Evolutionary conservation across 2,113 vertebrate species (phyloP), one percentile per base, ranked within the genome.

Genomic region (Chaetorhynchus papuensis): DNA sequence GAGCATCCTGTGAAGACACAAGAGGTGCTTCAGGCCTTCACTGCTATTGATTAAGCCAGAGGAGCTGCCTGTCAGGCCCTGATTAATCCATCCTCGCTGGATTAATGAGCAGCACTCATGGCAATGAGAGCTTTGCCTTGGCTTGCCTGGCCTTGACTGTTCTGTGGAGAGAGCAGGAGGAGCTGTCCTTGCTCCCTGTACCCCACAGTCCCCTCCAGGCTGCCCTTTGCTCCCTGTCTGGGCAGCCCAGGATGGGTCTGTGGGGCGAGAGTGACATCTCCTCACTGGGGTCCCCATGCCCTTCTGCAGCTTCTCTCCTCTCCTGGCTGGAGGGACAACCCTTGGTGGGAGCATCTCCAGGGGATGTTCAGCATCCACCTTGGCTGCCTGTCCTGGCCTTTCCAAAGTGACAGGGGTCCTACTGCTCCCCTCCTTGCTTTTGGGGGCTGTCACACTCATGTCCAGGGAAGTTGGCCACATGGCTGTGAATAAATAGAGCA

Each of bases 401-500:
- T 42, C 52, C 39, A 31, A 45, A 68, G 61, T 1, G 8, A 10
- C 61, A 61, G 52, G 15, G 11, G 57, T 24, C 20, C 10, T 1
- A 0, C 33, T 72, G 53, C 39, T 71, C 24, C n/a, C n/a, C 15
- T 13, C 49, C 68, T 60, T 33, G 26, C 59, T 93, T 89, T 64
- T 18, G 11, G 80, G 50, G 42, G 7, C 45, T 84, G 63, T 65
- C 2, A 0, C 1, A 0, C 52, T 84, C 1, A 0, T 2, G 37
- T 54, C 60, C 84, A 7, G 61, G 47, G 42, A 71, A 60, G 35
- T 23, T 75, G 60, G 27, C 75, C 52, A 56, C 90, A 89, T 2
- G 13, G 47, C 68, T 89, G 64, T 44, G 69, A 92, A 60, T 72
- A 96, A 94, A 96, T 83, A 74, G 96, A 94, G 93, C 96, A 92